Conservation (phyloP, 2,797 vertebrate genomes). For the Argya squamiceps region DNA sequence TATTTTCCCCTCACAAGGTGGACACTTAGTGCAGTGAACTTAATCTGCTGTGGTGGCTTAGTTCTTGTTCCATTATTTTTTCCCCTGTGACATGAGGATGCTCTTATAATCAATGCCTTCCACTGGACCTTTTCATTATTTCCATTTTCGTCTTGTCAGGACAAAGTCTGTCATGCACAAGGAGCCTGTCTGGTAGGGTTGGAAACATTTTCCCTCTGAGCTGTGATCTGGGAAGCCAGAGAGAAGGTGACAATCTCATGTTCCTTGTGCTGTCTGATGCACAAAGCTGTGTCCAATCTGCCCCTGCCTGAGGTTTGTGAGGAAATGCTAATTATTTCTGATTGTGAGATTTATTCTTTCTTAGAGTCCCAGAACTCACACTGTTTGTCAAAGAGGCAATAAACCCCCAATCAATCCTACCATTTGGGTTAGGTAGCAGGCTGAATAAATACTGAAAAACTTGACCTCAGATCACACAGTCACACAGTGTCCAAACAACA, state of each 20-base stretch:
- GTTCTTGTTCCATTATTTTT: constrained; percentile 6
- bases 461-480: not conserved
- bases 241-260: not conserved
- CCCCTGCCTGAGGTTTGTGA: rapidly evolving
- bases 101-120: constrained; percentile 22
- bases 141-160: not conserved
- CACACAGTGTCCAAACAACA: not conserved
- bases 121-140: constrained; percentile 6
- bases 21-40: not conserved
- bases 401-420: not conserved
- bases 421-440: not conserved
- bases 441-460: not conserved
- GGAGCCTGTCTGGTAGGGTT: not conserved
- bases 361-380: not conserved
- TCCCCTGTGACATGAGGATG: not conserved
- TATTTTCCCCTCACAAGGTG: constrained; percentile 6
- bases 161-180: not conserved
- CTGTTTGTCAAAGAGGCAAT: not conserved
- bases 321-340: not conserved
- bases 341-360: not conserved
- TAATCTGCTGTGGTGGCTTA: not conserved
- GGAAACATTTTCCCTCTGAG: not conserved
- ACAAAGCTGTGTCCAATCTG: not conserved
- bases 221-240: not conserved
- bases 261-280: rapidly evolving